Evolutionary conservation across 2,888 invertebrate genomes (phyloP).

Genomic region (Agapostemon virescens): DNA sequence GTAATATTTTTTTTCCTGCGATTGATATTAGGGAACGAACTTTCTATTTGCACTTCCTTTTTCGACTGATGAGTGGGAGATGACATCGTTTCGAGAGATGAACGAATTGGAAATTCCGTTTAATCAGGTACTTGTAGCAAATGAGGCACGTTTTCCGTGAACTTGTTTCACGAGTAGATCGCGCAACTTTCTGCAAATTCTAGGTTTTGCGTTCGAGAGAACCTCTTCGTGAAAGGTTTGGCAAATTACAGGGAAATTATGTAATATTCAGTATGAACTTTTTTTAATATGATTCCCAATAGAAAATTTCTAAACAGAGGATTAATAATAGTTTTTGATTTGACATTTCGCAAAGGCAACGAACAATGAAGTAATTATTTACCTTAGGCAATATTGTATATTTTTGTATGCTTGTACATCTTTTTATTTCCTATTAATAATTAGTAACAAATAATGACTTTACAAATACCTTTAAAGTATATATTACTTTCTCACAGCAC

Average conservation of each 20-base stretch:
- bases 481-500: no score
- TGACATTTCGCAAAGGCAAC: no score
- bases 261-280: neutral
- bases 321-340: neutral
- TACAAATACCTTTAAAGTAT: no score
- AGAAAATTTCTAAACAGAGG: neutral
- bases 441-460: no score
- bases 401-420: no score
- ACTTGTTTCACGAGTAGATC: neutral
- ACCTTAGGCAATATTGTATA: no score
- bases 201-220: neutral
- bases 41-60: neutral
- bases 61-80: neutral
- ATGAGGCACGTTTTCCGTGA: neutral
- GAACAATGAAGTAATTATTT: no score
- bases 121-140: neutral
- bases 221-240: neutral
- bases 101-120: constrained; percentile 4
- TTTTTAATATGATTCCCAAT: neutral
- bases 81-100: neutral
- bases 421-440: no score
- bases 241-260: neutral
- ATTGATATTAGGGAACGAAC: neutral
- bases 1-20: neutral
- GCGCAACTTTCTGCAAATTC: neutral